Percentiles rank a stretch among this genome's conserved stretches.
Conservation (phyloP, 2,113 vertebrate genomes). For the Nymphicus hollandicus region DNA sequence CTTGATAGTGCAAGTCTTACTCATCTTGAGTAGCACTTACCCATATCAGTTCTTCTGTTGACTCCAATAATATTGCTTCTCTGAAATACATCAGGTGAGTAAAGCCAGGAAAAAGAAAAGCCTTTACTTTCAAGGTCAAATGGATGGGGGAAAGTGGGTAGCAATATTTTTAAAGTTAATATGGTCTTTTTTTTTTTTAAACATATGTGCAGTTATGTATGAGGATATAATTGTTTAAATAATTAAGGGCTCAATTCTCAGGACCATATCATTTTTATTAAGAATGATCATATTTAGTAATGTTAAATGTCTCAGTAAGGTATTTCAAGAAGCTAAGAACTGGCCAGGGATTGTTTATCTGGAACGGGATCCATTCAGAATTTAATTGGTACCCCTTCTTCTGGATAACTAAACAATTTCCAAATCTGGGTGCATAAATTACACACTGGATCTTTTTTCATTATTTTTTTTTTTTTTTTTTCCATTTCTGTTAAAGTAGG, state of each 20-base stretch:
- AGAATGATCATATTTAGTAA: neutral
- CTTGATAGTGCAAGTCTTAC: slow-evolving; percentile 23
- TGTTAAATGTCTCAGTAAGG: neutral
- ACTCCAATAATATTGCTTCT: neutral
- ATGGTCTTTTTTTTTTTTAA: neutral
- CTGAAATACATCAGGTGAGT: neutral
- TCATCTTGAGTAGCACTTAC: slow-evolving; percentile 22
- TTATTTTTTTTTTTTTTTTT: neutral
- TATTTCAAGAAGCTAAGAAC: neutral
- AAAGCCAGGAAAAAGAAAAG: neutral
- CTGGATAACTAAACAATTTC: neutral
- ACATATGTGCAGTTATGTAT: neutral
- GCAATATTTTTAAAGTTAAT: neutral
- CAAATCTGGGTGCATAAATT: neutral
- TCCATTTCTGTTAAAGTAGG: neutral
- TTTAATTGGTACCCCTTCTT: neutral
- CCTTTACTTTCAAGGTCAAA: slow-evolving; percentile 45
- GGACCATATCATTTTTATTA: neutral
- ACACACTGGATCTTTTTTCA: neutral
- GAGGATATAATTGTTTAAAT: neutral
- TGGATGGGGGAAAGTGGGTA: neutral
- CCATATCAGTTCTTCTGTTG: neutral
- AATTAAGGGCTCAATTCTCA: neutral
- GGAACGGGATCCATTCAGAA: neutral
- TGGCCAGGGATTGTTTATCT: neutral